phyloP scores from a whole-genome alignment of 1,140 invertebrate genomes.

The Aphis craccivora region DNA sequence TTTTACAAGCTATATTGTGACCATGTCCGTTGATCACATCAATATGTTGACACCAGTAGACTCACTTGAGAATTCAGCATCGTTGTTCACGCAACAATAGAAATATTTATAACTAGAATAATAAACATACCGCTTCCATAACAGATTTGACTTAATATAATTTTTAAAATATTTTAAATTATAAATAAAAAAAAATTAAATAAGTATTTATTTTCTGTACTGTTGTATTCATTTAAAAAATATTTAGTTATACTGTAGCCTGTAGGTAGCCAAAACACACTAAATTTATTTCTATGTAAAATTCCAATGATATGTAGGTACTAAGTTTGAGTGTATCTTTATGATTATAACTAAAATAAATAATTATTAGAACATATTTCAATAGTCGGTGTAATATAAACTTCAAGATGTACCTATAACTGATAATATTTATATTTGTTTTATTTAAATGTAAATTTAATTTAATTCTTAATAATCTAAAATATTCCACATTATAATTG shows the following conservation, averaged over 20 bases:
- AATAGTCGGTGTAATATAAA: not conserved
- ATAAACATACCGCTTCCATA: not conserved
- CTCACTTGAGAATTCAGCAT: constrained; percentile 24
- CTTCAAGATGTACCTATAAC: not conserved
- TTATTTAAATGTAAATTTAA: not conserved
- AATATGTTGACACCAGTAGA: constrained; percentile 45
- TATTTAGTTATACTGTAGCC: not conserved
- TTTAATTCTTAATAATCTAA: not conserved
- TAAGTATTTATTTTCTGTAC: not conserved
- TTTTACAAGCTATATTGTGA: not conserved
- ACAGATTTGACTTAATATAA: not conserved
- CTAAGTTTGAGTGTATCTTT: too few species aligned
- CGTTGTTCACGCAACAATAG: constrained; percentile 36
- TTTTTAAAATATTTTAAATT: not conserved
- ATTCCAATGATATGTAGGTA: not conserved
- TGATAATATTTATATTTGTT: not conserved
- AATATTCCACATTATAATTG: not conserved
- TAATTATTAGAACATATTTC: not conserved
- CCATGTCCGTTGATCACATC: constrained; percentile 30
- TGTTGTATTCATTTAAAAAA: not conserved
- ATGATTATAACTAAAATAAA: not conserved
- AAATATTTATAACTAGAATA: not conserved
- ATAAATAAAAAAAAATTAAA: not conserved
- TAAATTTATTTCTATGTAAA: not conserved
- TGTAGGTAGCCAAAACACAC: not conserved